A percentile compares a stretch with the other conserved stretches of the same genome.
Conservation (phyloP, 2,797 vertebrate genomes). For the Cetoscarus ocellatus region DNA sequence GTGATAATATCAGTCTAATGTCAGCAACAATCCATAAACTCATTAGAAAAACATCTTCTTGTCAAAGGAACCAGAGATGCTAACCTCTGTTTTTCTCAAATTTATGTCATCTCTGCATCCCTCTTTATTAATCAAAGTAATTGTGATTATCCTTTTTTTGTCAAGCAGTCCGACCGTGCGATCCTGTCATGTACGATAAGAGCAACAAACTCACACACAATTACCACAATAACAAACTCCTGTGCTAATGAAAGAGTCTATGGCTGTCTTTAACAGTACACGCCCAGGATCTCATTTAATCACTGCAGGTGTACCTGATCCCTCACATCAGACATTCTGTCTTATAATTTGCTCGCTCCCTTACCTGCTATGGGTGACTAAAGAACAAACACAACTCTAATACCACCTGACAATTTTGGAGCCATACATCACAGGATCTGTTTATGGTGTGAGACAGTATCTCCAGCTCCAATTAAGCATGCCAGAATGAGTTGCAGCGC, state of each 20-base stretch:
- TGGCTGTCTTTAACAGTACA: constrained; percentile 33
- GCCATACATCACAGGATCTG: constrained; percentile 80
- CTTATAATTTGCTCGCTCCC: constrained; percentile 69
- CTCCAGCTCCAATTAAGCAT: constrained; percentile 84
- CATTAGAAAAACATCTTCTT: too few species aligned
- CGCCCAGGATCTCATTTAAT: constrained; percentile 67
- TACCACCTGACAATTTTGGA: constrained; percentile 81
- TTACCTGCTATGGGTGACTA: constrained; percentile 79
- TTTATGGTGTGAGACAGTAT: constrained; percentile 80
- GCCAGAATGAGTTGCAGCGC: constrained; percentile 81
- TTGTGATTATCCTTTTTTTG: too few species aligned
- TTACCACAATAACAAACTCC: constrained; percentile 45
- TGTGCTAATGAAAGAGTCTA: constrained; percentile 49
- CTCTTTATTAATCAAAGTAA: too few species aligned
- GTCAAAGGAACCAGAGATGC: too few species aligned
- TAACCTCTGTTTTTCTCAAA: too few species aligned
- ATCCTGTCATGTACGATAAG: constrained; percentile 6
- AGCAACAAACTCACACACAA: constrained; percentile 33
- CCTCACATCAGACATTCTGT: constrained; percentile 59
- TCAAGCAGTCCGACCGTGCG: constrained; percentile 7
- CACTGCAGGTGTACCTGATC: constrained; percentile 68
- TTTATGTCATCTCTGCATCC: too few species aligned
- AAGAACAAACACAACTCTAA: constrained; percentile 83
- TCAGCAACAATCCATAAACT: too few species aligned
- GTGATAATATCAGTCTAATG: too few species aligned